Evolutionary conservation across 2,888 invertebrate genomes (phyloP).

Genomic region (Diloba caeruleocephala): DNA sequence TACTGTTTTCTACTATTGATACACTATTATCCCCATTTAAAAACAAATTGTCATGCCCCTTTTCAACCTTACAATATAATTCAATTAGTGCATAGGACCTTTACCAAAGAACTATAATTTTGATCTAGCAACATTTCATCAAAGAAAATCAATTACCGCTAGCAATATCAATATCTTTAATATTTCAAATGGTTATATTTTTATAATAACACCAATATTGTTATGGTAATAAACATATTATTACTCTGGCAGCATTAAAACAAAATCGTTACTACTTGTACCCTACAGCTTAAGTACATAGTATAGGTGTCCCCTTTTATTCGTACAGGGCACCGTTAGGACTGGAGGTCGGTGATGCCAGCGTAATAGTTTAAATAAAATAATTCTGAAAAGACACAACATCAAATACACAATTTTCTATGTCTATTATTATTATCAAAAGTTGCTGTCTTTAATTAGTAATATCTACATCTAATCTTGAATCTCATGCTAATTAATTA

Average conservation of each 20-base stretch:
- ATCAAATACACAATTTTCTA: slow-evolving; percentile 1
- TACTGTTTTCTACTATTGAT: slow-evolving; percentile 38
- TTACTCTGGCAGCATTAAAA: slow-evolving; percentile 36
- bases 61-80: slow-evolving; percentile 19
- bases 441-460: slow-evolving; percentile 28
- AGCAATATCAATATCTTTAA: slow-evolving; percentile 6
- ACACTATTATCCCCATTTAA: slow-evolving; percentile 15
- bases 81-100: slow-evolving; percentile 36
- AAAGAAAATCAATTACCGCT: background rate
- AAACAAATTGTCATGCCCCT: slow-evolving; percentile 35
- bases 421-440: background rate
- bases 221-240: slow-evolving; percentile 16
- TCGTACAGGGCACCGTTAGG: slow-evolving; percentile 47
- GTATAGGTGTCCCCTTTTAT: slow-evolving; percentile 66
- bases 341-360: slow-evolving; percentile 55
- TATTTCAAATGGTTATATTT: background rate
- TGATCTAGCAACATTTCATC: slow-evolving; percentile 27
- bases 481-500: slow-evolving; percentile 41
- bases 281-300: slow-evolving; percentile 67
- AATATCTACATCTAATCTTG: slow-evolving; percentile 20
- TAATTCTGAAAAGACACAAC: slow-evolving; percentile 2
- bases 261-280: slow-evolving; percentile 63
- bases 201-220: slow-evolving; percentile 12
- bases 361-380: slow-evolving; percentile 13
- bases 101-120: slow-evolving; percentile 29